phyloP scores from a whole-genome alignment of 2,888 invertebrate species.

The Rosalia funebris region DNA sequence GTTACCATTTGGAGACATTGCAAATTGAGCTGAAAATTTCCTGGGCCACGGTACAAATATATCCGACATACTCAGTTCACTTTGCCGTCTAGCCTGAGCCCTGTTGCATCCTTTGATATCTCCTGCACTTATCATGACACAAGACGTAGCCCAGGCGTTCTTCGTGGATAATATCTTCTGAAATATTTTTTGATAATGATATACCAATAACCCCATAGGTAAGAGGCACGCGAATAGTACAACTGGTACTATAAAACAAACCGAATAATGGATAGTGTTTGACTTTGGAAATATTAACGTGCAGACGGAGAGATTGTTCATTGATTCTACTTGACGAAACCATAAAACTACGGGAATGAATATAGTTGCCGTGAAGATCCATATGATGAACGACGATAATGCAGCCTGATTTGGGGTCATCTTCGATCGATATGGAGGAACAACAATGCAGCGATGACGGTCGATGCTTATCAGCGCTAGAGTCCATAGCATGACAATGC shows the following conservation, averaged over 20 bases:
- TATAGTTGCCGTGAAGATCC: slow-evolving; percentile 65
- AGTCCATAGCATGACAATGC: slow-evolving; percentile 70
- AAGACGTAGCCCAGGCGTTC: slow-evolving; percentile 66
- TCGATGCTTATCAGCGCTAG: slow-evolving; percentile 69
- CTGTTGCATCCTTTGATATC: slow-evolving; percentile 49
- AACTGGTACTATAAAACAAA: slow-evolving; percentile 66
- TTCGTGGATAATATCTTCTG: slow-evolving; percentile 66
- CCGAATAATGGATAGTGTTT: slow-evolving; percentile 63
- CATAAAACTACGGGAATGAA: slow-evolving; percentile 68
- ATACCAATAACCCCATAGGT: slow-evolving; percentile 67
- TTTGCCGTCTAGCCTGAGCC: slow-evolving; percentile 61
- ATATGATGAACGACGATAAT: slow-evolving; percentile 63
- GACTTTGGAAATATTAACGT: slow-evolving; percentile 68
- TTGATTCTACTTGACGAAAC: slow-evolving; percentile 61
- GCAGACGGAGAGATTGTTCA: slow-evolving; percentile 61
- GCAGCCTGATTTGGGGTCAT: slow-evolving; percentile 64
- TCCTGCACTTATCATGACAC: slow-evolving; percentile 58
- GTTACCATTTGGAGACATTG: slow-evolving; percentile 52
- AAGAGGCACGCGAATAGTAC: slow-evolving; percentile 66
- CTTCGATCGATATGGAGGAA: slow-evolving; percentile 68
- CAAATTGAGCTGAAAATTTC: slow-evolving; percentile 61
- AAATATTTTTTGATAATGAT: slow-evolving; percentile 68
- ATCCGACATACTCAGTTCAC: slow-evolving; percentile 65
- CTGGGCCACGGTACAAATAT: slow-evolving; percentile 65
- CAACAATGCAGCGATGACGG: slow-evolving; percentile 67